A percentile compares a stretch with the other conserved stretches of the same genome.
These are phyloP conservation scores for Bedellia somnulentella DNA, from an alignment of 2,888 invertebrate species.

Conservation along the genomic window DNA sequence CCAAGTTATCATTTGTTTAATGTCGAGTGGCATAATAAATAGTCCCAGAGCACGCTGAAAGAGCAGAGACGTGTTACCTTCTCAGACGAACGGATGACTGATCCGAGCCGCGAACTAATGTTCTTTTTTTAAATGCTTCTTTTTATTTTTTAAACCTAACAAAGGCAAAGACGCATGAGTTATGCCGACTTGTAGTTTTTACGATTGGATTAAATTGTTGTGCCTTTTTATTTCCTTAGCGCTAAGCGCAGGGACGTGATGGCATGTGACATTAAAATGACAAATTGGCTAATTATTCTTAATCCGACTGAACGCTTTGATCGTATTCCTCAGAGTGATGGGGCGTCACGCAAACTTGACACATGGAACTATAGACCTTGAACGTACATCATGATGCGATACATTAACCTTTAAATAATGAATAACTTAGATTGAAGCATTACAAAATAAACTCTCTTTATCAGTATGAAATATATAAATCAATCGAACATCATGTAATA, in stretches of 20 bases:
- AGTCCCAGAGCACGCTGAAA: conserved; percentile 23
- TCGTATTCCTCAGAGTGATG: conserved; percentile 29
- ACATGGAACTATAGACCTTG: too few species aligned
- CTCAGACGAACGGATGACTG: conserved; percentile 47
- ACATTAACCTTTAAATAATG: too few species aligned
- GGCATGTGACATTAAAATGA: conserved; percentile 62
- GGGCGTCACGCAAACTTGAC: conserved; percentile 24
- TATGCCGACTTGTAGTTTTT: conserved; percentile 56
- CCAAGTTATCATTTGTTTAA: conserved; percentile 35
- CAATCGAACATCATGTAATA: too few species aligned
- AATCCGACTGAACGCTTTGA: conserved; percentile 48
- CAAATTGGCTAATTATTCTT: conserved; percentile 60
- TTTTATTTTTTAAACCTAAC: conserved; percentile 45
- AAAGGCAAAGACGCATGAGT: conserved; percentile 48
- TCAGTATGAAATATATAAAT: too few species aligned
- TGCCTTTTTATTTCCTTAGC: conserved; percentile 30
- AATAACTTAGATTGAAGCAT: too few species aligned
- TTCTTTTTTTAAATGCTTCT: conserved; percentile 36
- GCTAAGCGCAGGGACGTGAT: conserved; percentile 36
- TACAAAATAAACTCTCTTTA: too few species aligned
- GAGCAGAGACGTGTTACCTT: conserved; percentile 39
- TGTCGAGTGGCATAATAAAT: conserved; percentile 22
- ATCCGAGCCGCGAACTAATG: conserved; percentile 51
- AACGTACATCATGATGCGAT: too few species aligned
- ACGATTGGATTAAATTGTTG: conserved; percentile 54